These are phyloP conservation scores for Cheilosia scutellata DNA, from an alignment of 2,888 invertebrate species.

Conservation along the genomic window DNA sequence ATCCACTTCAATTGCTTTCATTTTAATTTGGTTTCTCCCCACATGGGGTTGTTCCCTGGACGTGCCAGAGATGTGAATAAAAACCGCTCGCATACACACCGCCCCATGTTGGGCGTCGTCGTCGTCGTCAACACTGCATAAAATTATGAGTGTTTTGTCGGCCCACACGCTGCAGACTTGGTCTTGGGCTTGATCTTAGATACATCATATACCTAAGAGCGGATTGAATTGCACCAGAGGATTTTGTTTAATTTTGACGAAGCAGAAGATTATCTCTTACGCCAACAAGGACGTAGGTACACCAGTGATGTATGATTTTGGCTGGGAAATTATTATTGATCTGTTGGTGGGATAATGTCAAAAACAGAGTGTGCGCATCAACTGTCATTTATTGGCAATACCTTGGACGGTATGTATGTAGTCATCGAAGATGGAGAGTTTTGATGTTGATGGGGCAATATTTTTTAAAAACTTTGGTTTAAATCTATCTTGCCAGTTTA, in stretches of 20 bases:
- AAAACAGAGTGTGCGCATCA: slow-evolving; percentile 20
- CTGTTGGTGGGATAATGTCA: slow-evolving; percentile 26
- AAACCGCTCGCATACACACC: slow-evolving; percentile 23
- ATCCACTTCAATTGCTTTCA: slow-evolving; percentile 67
- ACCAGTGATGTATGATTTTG: slow-evolving; percentile 23
- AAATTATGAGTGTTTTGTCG: slow-evolving; percentile 70
- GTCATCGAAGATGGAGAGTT: no score
- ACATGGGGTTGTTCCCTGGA: slow-evolving; percentile 64
- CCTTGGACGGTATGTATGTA: neutral
- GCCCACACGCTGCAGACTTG: slow-evolving; percentile 57
- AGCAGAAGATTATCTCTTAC: slow-evolving; percentile 16
- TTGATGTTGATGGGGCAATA: no score
- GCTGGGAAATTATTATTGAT: slow-evolving; percentile 35
- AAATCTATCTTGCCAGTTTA: no score
- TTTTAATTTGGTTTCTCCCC: slow-evolving; percentile 72
- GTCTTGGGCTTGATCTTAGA: slow-evolving; percentile 49
- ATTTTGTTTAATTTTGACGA: slow-evolving; percentile 29
- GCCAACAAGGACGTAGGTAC: slow-evolving; percentile 18
- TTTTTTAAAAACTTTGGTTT: no score
- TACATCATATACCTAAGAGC: slow-evolving; percentile 26
- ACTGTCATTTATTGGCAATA: slow-evolving; percentile 12
- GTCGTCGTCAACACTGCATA: slow-evolving; percentile 69
- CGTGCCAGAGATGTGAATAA: slow-evolving; percentile 25
- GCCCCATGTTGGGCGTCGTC: slow-evolving; percentile 62
- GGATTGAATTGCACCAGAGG: slow-evolving; percentile 46